A percentile compares a stretch with the other conserved stretches of the same genome.
These are phyloP conservation scores for Megaceryle torquata DNA, from an alignment of 2,113 vertebrate species.

Conservation along the genomic window DNA sequence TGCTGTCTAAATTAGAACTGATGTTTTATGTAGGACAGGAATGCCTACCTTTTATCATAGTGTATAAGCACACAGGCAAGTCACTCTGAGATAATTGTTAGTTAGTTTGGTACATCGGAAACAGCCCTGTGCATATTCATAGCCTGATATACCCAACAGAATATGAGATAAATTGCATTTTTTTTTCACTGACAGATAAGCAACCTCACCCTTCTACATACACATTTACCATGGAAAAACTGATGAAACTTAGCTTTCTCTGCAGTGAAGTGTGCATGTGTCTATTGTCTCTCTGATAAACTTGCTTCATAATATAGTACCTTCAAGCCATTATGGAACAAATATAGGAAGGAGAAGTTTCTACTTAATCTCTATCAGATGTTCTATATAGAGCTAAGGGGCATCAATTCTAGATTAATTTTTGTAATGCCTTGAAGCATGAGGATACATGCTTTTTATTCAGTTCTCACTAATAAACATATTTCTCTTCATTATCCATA, in stretches of 20 bases:
- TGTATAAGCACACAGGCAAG: not conserved
- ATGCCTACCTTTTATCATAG: not conserved
- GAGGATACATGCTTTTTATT: not conserved
- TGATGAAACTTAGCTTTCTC: not conserved
- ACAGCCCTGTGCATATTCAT: not conserved
- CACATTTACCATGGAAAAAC: not conserved
- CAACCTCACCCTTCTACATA: not conserved
- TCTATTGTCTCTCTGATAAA: not conserved
- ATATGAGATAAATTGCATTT: not conserved
- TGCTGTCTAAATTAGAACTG: too few relatives aligned
- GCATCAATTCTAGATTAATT: not conserved
- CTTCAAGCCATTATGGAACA: not conserved
- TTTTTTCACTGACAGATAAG: not conserved
- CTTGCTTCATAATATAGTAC: not conserved
- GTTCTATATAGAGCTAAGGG: not conserved
- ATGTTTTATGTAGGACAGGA: not conserved
- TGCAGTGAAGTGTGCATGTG: not conserved
- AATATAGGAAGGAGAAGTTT: not conserved
- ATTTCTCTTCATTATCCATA: not conserved
- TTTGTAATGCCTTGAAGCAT: not conserved
- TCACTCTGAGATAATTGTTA: not conserved
- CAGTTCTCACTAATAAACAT: not conserved
- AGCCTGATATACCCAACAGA: not conserved
- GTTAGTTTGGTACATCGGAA: not conserved
- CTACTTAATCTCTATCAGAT: not conserved